Evolutionary conservation across 2,888 invertebrate genomes (phyloP), one percentile per base, ranked within the genome.

Genomic region (Drosophila koepferae): DNA sequence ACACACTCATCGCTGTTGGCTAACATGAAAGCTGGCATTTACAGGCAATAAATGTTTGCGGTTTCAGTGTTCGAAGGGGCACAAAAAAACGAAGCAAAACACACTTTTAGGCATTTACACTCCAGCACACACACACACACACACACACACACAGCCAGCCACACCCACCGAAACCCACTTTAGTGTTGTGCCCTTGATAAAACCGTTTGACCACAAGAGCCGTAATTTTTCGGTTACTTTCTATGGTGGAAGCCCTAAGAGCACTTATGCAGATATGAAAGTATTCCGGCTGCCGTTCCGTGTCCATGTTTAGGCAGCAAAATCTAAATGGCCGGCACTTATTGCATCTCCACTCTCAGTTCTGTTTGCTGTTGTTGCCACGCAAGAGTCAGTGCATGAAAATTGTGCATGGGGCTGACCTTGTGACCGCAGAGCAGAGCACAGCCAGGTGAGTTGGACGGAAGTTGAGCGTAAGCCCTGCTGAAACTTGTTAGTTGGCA

Each of bases 151-250:
- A 46, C 23, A 43, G 9, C 2, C 23, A 23, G 14, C 56, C 23
- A 16, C 12, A 28, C 31, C 41, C 40, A 63, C 23, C 40, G 14
- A 59, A 36, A 44, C 51, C 66, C 46, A 63, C 20, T 49, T 54
- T 69, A 46, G 69, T 43, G 46, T 54, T 73, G 43, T 46, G 70
- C 51, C 38, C 69, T 77, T 74, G 74, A 51, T 56, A 63, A 80
- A 89, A 77, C 62, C 72, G 64, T 84, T 84, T 82, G 80, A 82
- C 87, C 89, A 82, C 85, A 85, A 77, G 78, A 79, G 83, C 81
- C 79, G 76, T 89, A 81, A 89, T 89, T 89, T 88, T 78, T 83
- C 79, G 89, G 86, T 86, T 89, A 89, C 84, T 82, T 83, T 84
- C 89, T 80, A 80, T 66, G 66, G 46, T 34, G 44, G 49, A 49